Evolutionary conservation across 2,797 vertebrate species (phyloP).

Genomic region (Pteronotus mesoamericanus): DNA sequence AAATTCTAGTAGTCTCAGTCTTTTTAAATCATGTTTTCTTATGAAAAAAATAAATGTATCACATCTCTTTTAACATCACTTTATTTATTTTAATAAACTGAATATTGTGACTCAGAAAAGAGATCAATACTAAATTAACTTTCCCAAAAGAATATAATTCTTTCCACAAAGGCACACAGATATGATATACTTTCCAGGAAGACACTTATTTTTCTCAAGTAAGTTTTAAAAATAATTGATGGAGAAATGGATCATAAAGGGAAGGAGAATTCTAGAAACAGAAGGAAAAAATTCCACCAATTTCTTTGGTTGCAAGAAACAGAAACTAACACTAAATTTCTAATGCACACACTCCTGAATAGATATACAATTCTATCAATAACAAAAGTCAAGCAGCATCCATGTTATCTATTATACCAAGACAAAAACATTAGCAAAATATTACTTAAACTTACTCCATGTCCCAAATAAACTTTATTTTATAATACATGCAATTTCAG

Average conservation of each 20-base stretch:
- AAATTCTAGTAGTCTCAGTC: not conserved
- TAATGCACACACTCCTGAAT: not conserved
- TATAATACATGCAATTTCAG: not conserved
- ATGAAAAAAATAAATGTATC: not conserved
- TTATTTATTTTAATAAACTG: constrained; percentile 5
- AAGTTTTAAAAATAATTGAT: not conserved
- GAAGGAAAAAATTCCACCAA: not conserved
- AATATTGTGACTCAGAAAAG: constrained; percentile 21
- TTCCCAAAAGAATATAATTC: not conserved
- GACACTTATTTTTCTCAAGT: not conserved
- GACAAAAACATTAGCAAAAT: not conserved
- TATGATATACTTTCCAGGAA: not conserved
- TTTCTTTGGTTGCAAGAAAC: not conserved
- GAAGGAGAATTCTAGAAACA: not conserved
- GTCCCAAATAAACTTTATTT: not conserved
- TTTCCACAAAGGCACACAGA: not conserved
- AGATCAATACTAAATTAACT: constrained; percentile 24
- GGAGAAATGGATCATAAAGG: not conserved
- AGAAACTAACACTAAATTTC: not conserved
- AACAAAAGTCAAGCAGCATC: not conserved
- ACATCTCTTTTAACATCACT: not conserved
- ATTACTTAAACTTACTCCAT: not conserved
- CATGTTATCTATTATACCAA: not conserved
- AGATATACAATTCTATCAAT: not conserved
- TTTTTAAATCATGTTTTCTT: not conserved